Evolutionary conservation across 2,113 vertebrate species (phyloP).

Genomic region (Myrmophylax atrothorax): DNA sequence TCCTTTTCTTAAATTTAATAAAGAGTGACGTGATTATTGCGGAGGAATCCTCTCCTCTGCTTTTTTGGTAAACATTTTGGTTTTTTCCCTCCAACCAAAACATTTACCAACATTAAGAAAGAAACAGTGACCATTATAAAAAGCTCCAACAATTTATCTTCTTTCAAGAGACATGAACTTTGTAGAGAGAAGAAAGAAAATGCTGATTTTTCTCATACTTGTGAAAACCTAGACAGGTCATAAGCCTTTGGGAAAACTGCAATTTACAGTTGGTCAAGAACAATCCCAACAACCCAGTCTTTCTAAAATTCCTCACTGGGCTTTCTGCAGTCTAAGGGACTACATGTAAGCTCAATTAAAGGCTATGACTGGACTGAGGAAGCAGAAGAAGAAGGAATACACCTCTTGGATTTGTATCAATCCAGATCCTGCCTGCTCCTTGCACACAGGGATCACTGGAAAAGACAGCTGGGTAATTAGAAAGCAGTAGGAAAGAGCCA

Average conservation of each 20-base stretch:
- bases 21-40: too few species aligned
- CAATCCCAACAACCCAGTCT: neutral
- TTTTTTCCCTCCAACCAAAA: too few species aligned
- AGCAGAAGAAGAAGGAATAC: neutral
- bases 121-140: conserved; percentile 12
- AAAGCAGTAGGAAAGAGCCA: neutral
- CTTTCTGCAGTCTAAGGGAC: neutral
- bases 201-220: neutral
- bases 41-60: too few species aligned
- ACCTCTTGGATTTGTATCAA: neutral
- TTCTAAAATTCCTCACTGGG: neutral
- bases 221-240: conserved; percentile 16
- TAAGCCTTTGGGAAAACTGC: neutral
- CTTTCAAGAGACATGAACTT: conserved; percentile 49
- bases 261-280: conserved; percentile 8
- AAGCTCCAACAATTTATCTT: neutral
- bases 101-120: neutral
- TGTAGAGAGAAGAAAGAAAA: conserved; percentile 4
- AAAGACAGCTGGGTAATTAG: neutral
- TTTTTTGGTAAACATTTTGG: too few species aligned
- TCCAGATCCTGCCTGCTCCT: neutral
- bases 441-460: neutral
- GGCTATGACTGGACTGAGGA: neutral
- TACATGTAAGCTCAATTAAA: neutral
- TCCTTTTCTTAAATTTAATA: too few species aligned